A percentile compares a stretch with the other conserved stretches of the same genome.
Conservation (phyloP, 2,888 invertebrate genomes). For the Acronicta aceris region DNA sequence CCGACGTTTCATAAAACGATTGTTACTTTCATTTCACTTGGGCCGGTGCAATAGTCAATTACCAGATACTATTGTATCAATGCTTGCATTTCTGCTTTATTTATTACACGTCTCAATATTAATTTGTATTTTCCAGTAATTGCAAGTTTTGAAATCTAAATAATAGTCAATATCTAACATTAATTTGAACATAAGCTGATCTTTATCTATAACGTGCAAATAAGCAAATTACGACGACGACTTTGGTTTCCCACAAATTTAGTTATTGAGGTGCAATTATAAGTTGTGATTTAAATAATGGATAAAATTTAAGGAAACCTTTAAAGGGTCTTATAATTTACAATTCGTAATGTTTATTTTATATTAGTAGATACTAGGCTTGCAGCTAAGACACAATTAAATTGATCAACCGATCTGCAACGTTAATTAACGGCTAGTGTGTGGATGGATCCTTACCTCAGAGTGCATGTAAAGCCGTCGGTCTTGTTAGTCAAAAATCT, state of each 20-base stretch:
- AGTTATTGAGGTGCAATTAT: constrained; percentile 6
- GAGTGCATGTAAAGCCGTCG: no score
- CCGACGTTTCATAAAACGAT: constrained; percentile 82
- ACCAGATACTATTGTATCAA: constrained; percentile 56
- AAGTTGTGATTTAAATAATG: constrained; percentile 9
- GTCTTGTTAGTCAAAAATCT: no score
- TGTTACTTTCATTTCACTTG: constrained; percentile 83
- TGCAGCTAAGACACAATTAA: no score
- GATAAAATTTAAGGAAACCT: constrained; percentile 29
- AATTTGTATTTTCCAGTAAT: constrained; percentile 4
- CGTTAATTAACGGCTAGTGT: no score
- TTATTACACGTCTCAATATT: constrained; percentile 1
- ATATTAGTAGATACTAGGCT: no score
- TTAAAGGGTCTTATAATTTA: constrained; percentile 6
- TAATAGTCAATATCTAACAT: constrained; percentile 16
- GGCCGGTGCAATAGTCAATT: constrained; percentile 69
- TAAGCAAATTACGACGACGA: constrained; percentile 17
- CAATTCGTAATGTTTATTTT: constrained; percentile 2
- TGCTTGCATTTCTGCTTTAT: constrained; percentile 35
- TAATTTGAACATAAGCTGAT: constrained; percentile 19
- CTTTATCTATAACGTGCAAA: constrained; percentile 31
- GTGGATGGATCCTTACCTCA: no score
- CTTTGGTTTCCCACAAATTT: constrained; percentile 16
- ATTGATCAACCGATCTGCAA: no score
- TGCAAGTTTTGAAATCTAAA: constrained; percentile 15